Conservation (phyloP, 2,113 vertebrate species). For the Spermophilus dauricus region DNA sequence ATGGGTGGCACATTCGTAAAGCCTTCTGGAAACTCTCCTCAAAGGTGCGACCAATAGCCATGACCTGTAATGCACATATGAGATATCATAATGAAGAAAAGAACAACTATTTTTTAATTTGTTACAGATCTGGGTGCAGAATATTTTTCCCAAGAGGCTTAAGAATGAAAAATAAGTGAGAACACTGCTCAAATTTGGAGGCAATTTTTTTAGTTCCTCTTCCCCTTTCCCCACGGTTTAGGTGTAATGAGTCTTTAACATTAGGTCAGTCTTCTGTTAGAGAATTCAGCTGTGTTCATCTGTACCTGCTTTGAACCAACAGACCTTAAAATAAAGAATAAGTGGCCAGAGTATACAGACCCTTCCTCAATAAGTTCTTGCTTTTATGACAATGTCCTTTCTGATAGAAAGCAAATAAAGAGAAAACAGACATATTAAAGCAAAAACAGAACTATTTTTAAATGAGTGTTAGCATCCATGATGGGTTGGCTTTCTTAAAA, state of each 20-base stretch:
- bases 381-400: slow-evolving; percentile 13
- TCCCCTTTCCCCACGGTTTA: neutral
- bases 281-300: slow-evolving; percentile 18
- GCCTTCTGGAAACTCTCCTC: slow-evolving; percentile 98
- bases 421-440: slow-evolving; percentile 7
- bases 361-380: neutral
- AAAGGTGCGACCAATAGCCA: slow-evolving; percentile 97
- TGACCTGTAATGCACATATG: slow-evolving; percentile 89
- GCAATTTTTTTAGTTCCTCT: neutral
- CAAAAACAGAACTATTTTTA: slow-evolving; percentile 40
- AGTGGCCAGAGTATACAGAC: neutral
- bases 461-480: neutral
- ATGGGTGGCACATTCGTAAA: slow-evolving; percentile 97
- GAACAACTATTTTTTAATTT: neutral
- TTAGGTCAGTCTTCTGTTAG: neutral
- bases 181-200: neutral
- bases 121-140: neutral
- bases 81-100: neutral
- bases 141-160: slow-evolving; percentile 3
- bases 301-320: neutral
- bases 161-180: neutral
- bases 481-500: slow-evolving; percentile 48
- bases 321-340: slow-evolving; percentile 14
- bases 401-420: slow-evolving; percentile 36
- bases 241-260: slow-evolving; percentile 6